phyloP scores from a whole-genome alignment of 1,140 invertebrate species.

The Tigriopus japonicus region DNA sequence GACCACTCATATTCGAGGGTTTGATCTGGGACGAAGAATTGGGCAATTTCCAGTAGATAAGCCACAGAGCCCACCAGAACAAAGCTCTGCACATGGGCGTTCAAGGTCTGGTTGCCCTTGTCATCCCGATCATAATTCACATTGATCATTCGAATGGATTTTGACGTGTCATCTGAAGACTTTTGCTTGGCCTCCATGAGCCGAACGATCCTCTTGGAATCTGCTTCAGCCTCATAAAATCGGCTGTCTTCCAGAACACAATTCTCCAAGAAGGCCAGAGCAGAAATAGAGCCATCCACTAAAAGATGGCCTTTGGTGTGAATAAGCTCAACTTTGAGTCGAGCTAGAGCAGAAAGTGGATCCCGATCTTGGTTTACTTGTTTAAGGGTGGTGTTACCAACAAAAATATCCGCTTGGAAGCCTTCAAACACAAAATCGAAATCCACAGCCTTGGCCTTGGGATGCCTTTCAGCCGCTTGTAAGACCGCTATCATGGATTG shows the following conservation, averaged over 20 bases:
- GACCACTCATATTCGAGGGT: not conserved
- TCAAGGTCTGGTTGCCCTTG: not conserved
- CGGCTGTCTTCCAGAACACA: not conserved
- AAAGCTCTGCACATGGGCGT: not conserved
- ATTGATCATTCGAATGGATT: not conserved
- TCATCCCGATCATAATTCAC: not conserved
- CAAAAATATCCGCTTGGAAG: not conserved
- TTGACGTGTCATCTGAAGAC: no score
- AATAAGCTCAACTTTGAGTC: not conserved
- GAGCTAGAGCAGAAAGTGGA: not conserved
- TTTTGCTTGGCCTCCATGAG: conserved; percentile 1
- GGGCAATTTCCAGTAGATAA: conserved; percentile 3
- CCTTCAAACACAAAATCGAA: not conserved
- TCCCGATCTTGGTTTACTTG: not conserved
- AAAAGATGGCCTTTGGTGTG: not conserved
- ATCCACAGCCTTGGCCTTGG: not conserved
- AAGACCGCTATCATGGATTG: not conserved
- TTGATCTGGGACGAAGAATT: conserved; percentile 4
- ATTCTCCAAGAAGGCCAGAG: not conserved
- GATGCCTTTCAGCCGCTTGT: not conserved
- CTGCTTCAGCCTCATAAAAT: not conserved
- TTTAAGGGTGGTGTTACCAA: not conserved
- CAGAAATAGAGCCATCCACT: not conserved
- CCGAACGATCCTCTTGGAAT: not conserved
- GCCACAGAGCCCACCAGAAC: conserved; percentile 4